A percentile compares a stretch with the other conserved stretches of the same genome.
phyloP scores from a whole-genome alignment of 2,888 invertebrate species.

The Calameuta pallipes region DNA sequence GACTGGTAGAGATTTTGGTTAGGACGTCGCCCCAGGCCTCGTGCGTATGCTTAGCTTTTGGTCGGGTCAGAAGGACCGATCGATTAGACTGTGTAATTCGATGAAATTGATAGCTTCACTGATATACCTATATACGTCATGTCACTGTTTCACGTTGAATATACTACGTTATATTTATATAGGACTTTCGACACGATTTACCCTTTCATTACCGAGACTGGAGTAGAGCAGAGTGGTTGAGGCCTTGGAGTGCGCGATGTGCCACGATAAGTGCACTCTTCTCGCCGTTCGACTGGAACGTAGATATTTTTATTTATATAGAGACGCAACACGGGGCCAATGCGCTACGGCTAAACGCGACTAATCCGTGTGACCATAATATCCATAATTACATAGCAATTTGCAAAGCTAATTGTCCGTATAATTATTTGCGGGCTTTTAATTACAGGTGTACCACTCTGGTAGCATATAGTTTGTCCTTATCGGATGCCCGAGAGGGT shows the following conservation, averaged over 20 bases:
- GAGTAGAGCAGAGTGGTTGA: background rate
- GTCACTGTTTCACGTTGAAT: background rate
- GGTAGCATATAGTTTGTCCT: background rate
- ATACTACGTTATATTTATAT: background rate
- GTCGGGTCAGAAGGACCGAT: background rate
- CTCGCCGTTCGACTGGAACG: background rate
- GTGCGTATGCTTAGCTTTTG: background rate
- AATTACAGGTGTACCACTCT: background rate
- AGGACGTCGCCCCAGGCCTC: background rate
- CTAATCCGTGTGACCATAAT: background rate
- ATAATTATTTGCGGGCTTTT: conserved; percentile 3
- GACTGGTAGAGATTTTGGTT: background rate
- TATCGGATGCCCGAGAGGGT: background rate
- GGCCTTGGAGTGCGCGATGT: background rate
- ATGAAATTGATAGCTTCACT: conserved; percentile 3
- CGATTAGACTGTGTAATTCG: conserved; percentile 3
- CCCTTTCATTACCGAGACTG: background rate
- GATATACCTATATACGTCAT: background rate
- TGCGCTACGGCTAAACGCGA: background rate
- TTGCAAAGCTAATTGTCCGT: conserved; percentile 13
- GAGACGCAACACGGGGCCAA: background rate
- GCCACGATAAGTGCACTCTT: background rate
- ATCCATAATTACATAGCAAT: conserved; percentile 7
- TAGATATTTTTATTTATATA: background rate
- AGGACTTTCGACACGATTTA: background rate